A percentile compares a stretch with the other conserved stretches of the same genome.
Evolutionary conservation across 2,888 invertebrate genomes (phyloP).

Genomic region (Dorcus hopei): DNA sequence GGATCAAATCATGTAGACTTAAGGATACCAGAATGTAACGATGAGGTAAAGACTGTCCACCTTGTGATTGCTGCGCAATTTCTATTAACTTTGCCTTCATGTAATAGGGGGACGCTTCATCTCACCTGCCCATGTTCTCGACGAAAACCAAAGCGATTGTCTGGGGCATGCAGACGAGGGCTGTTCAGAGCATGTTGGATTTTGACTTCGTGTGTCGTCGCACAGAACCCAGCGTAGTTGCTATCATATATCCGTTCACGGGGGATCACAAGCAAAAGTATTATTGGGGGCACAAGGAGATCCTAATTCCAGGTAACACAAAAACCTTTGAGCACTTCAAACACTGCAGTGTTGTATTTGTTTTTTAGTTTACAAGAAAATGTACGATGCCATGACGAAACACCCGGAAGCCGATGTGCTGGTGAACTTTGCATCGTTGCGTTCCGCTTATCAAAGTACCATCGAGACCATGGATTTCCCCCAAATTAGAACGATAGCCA

Average conservation of each 20-base stretch:
- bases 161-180: conserved; percentile 99
- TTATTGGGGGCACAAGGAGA: conserved; percentile 99
- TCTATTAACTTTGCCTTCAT: conserved; percentile 7
- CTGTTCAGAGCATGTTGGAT: conserved; percentile 95
- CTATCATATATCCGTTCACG: conserved; percentile 97
- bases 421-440: conserved; percentile 95
- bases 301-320: conserved; percentile 67
- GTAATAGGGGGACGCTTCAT: conserved; percentile 36
- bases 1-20: conserved; percentile 41
- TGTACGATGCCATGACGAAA: conserved; percentile 93
- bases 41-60: conserved; percentile 25
- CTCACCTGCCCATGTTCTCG: conserved; percentile 65
- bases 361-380: conserved; percentile 79
- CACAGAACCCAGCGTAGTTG: conserved; percentile 86
- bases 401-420: conserved; percentile 94
- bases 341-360: too few relatives aligned
- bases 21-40: conserved; percentile 32
- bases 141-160: conserved; percentile 87
- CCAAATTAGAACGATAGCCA: conserved; percentile 93
- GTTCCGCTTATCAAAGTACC: conserved; percentile 96
- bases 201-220: conserved; percentile 94
- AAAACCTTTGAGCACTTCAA: too few relatives aligned
- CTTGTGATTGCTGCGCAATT: conserved; percentile 1
- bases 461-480: conserved; percentile 91
- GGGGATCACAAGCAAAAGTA: conserved; percentile 99